Conservation (phyloP, 2,113 vertebrate species). For the Oxyura jamaicensis region DNA sequence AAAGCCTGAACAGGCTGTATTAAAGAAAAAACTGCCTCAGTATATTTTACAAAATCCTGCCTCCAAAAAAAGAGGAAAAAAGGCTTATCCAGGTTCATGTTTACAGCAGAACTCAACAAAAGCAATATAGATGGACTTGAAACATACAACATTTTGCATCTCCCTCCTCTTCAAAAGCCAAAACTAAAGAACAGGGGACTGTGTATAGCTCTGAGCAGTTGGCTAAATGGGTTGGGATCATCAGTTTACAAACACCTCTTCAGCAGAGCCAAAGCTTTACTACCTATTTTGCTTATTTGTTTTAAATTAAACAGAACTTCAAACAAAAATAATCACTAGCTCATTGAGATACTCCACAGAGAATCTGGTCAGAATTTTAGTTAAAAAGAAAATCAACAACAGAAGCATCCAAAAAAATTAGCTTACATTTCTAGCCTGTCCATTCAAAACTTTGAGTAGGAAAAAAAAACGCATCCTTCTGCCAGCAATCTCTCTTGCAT, state of each 20-base stretch:
- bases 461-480: background rate
- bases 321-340: background rate
- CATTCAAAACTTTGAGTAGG: background rate
- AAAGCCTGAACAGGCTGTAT: background rate
- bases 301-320: background rate
- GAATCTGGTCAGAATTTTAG: background rate
- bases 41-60: background rate
- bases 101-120: background rate
- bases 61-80: background rate
- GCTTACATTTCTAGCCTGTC: background rate
- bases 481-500: background rate
- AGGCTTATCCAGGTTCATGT: background rate
- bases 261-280: background rate
- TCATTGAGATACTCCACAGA: background rate
- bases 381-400: background rate
- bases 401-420: background rate
- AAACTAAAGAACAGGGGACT: constrained; percentile 18
- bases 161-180: background rate
- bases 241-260: constrained; percentile 9
- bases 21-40: background rate
- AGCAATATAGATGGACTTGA: constrained; percentile 12
- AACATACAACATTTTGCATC: background rate
- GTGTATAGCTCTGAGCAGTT: background rate
- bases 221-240: background rate
- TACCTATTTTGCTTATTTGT: background rate